A percentile compares a stretch with the other conserved stretches of the same genome.
Conservation (phyloP, 2,113 vertebrate genomes). For the Hipposideros armiger region DNA sequence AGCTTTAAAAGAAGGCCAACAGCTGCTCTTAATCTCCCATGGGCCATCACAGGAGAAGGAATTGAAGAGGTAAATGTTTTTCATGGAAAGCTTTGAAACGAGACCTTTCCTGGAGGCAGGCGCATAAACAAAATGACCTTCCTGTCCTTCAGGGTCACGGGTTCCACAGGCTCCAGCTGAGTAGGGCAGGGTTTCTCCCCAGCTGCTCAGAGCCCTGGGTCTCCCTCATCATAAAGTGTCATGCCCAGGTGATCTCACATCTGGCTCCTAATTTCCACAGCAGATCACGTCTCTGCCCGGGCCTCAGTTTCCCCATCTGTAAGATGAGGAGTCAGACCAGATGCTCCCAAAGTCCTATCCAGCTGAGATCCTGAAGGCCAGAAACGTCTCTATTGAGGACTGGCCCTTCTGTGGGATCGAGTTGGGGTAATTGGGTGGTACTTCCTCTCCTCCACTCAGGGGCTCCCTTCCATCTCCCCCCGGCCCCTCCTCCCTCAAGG, state of each 20-base stretch:
- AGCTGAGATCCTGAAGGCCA: neutral
- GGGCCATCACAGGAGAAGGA: neutral
- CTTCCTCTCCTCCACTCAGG: neutral
- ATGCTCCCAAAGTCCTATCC: neutral
- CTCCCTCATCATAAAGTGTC: neutral
- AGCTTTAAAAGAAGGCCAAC: neutral
- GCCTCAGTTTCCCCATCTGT: neutral
- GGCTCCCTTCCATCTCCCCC: neutral
- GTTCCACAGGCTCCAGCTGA: neutral
- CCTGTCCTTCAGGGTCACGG: neutral
- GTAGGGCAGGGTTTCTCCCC: neutral
- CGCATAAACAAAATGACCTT: neutral
- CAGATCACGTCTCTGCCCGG: too few species aligned
- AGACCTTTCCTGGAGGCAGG: neutral
- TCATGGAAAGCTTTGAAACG: neutral
- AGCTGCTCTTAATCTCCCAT: accelerated
- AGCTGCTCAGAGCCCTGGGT: neutral
- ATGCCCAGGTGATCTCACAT: accelerated
- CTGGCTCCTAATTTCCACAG: neutral
- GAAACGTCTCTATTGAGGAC: neutral
- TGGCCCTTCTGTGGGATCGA: accelerated
- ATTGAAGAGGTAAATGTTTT: accelerated
- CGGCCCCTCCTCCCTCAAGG: neutral
- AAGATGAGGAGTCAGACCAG: neutral
- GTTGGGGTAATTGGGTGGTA: neutral